Base-by-base conservation (phyloP, 2,113 vertebrate species). In the Hydrolagus affinis region DNA sequence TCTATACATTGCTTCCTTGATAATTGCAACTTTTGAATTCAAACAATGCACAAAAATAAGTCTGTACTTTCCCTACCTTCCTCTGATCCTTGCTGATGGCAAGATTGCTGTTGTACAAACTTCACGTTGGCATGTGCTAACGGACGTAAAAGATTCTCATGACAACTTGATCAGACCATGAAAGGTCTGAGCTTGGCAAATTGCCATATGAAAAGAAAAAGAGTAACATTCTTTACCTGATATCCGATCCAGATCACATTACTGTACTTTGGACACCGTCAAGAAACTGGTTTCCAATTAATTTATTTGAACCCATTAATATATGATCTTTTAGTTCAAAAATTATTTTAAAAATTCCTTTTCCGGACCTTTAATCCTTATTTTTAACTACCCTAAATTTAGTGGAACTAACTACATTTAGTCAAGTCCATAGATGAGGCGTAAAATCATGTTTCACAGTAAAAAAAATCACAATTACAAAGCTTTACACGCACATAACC, bases 131-230 rank as follows among this genome's bases (percentile, higher is more conserved):
- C 19, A 66, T 30, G 78, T 17, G 23, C 28, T 23, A 77, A 23
- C 14, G 1, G 75, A 77, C 32, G 59, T 70, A 73, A 9, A 64
- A 3, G 23, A 15, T 77, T 77, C 75, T 78, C 57, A 17, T 64
- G 77, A 80, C 59, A 28, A 28, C 60, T 19, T 83, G 30, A 83
- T 66, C 77, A 62, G 14, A 64, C 28, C 25, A 66, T 32, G 25
- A 68, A 19, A 66, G 23, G 23, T 30, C 25, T 83, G 60, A 66
- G 32, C 62, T 83, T 83, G 15, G 25, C 59, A 83, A 83, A 83
- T 66, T 83, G 78, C 25, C 28, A 56, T 30, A 30, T 25, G 23
- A 83, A 80, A 32, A 68, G 19, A 83, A 25, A 32, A 83, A 15
- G 8, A 12, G 32, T 30, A 19, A 30, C 8, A 21, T 21, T 32